Base-by-base conservation (phyloP, 2,113 vertebrate species). In the Copsychus sechellarum region DNA sequence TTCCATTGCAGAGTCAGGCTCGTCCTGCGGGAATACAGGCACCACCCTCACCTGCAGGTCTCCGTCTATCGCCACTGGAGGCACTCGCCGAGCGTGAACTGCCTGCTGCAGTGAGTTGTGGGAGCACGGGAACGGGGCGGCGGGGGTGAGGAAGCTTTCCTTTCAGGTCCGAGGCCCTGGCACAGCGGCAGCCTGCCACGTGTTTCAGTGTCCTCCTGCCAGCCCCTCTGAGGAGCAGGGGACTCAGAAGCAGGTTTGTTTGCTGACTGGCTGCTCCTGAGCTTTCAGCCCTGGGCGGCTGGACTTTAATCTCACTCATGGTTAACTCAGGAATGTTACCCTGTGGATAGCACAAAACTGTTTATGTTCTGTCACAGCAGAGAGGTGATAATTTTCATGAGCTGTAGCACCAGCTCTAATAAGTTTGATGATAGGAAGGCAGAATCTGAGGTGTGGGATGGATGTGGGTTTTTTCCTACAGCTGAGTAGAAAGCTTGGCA, bases 21-120 rank as follows among this genome's bases (percentile, higher is more conserved):
- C 3, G 66, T 97, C 70, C 64, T 98, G 80, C 93, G 56, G 56
- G 83, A 95, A 14, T 98, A 97, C 42, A 85, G 91, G 58, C 15
- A 26, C 62, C 97, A 98, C 88, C 97, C 97, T 3, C 93, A 82
- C 5, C 89, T 98, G 82, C 94, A 17, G 86, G 60, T 98, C n/a
- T 95, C 97, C 4, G 5, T 97, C 43, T 98, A 97, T 26, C 93
- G 72, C 61, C 90, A 85, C 92, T 98, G 98, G 98, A 97, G 93
- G 48, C 97, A 98, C 91, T 98, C 97, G 3, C 97, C 98, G 0
- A 15, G 11, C 1, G 26, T 98, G 58, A 97, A 16, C 88, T 98
- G 97, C 84, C 5, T 98, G 73, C 56, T 98, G 9, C 97, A 92
- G 98, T 98, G 84, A 98, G 98, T 97, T 47, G 5, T 0, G 1